These are phyloP conservation scores for Ditylenchus weischeri DNA, from an alignment of 2,888 invertebrate genomes.

Conservation along the genomic window DNA sequence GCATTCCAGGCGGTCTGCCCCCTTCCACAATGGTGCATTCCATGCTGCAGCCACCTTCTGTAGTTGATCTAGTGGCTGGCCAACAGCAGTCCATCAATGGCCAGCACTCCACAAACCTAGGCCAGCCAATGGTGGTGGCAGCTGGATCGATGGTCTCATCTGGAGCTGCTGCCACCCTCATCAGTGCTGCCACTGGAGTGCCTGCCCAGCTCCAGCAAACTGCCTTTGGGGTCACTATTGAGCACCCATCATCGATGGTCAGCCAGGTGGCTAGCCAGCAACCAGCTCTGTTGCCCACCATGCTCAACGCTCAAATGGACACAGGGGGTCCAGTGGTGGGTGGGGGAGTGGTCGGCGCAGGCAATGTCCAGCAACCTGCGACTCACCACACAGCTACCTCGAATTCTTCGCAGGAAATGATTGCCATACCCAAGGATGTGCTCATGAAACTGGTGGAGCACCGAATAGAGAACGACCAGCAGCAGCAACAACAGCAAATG, in stretches of 20 bases:
- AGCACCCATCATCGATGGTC: too few relatives aligned
- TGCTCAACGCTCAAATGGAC: too few relatives aligned
- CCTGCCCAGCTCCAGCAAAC: too few relatives aligned
- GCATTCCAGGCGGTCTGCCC: constrained; percentile 3
- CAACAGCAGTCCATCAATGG: constrained; percentile 17
- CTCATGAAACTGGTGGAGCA: constrained; percentile 37
- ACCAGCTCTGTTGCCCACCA: too few relatives aligned
- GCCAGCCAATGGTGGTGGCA: background rate
- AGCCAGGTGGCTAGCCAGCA: too few relatives aligned
- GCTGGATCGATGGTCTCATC: background rate
- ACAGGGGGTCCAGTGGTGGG: too few relatives aligned
- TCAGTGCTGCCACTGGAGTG: constrained; percentile 12
- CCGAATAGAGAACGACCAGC: constrained; percentile 37
- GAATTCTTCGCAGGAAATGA: constrained; percentile 26
- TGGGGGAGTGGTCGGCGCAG: too few relatives aligned
- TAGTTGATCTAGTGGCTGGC: constrained; percentile 13
- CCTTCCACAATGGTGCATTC: constrained; percentile 3
- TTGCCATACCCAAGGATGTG: constrained; percentile 37
- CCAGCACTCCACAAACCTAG: background rate
- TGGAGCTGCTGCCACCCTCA: constrained; percentile 4
- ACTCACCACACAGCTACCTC: too few relatives aligned
- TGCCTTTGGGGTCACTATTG: too few relatives aligned
- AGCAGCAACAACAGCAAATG: constrained; percentile 24
- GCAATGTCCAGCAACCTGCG: too few relatives aligned
- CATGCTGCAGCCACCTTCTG: constrained; percentile 14